Evolutionary conservation across 2,113 vertebrate genomes (phyloP).

Genomic region (Pelusios castaneus): DNA sequence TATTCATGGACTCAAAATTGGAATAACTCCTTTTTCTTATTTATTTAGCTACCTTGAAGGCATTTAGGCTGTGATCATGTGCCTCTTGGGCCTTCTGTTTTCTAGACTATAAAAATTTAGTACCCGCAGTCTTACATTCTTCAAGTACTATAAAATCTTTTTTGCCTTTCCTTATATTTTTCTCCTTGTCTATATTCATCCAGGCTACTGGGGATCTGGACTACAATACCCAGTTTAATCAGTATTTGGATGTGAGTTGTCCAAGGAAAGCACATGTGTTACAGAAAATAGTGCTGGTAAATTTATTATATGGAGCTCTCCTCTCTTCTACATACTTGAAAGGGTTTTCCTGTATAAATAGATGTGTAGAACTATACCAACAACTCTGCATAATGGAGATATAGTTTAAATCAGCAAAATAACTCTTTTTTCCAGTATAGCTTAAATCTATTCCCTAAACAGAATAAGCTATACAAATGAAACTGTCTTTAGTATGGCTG

Average conservation of each 20-base stretch:
- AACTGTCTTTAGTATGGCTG: not conserved
- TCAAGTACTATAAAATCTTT: not conserved
- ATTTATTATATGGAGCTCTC: not conserved
- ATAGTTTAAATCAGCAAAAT: not conserved
- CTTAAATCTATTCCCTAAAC: not conserved
- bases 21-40: not conserved
- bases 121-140: not conserved
- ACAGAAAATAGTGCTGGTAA: not conserved
- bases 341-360: not conserved
- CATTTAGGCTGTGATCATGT: not conserved
- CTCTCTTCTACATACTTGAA: not conserved
- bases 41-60: not conserved
- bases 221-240: not conserved
- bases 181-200: not conserved
- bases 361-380: not conserved
- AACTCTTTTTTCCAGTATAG: not conserved
- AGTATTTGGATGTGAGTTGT: not conserved
- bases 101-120: not conserved
- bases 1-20: not conserved
- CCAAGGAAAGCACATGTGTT: not conserved
- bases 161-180: not conserved
- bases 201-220: not conserved
- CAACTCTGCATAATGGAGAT: not conserved
- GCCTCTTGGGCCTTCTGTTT: not conserved
- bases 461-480: not conserved